Conservation (phyloP, 2,888 invertebrate genomes). For the Leptinotarsa peninsularis region DNA sequence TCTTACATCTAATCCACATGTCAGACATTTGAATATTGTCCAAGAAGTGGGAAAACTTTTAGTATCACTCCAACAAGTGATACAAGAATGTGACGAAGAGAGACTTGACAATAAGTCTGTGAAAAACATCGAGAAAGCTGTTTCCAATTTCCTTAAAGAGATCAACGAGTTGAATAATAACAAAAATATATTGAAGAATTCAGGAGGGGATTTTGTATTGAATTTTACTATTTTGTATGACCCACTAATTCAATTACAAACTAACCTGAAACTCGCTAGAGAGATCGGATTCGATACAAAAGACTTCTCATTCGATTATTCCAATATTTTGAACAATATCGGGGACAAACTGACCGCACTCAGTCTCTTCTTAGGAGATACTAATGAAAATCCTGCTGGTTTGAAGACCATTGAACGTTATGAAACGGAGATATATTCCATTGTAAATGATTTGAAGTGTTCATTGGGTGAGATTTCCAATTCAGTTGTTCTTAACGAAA, state of each 20-base stretch:
- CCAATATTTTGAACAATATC: slow-evolving; percentile 43
- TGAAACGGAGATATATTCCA: slow-evolving; percentile 39
- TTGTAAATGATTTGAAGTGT: slow-evolving; percentile 36
- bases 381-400: slow-evolving; percentile 34
- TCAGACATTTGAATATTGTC: slow-evolving; percentile 34
- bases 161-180: slow-evolving; percentile 29
- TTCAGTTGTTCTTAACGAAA: slow-evolving; percentile 52
- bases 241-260: slow-evolving; percentile 43
- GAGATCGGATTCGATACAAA: slow-evolving; percentile 50
- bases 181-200: slow-evolving; percentile 30
- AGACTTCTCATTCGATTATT: slow-evolving; percentile 50
- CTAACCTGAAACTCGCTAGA: slow-evolving; percentile 45
- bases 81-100: slow-evolving; percentile 49
- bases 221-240: slow-evolving; percentile 36
- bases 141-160: slow-evolving; percentile 30
- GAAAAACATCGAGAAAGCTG: slow-evolving; percentile 38
- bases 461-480: slow-evolving; percentile 30
- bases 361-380: slow-evolving; percentile 46
- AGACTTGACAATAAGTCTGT: slow-evolving; percentile 50
- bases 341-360: slow-evolving; percentile 45
- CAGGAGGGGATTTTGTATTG: slow-evolving; percentile 34
- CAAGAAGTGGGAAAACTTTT: slow-evolving; percentile 29
- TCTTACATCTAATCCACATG: slow-evolving; percentile 39
- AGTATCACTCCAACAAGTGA: slow-evolving; percentile 22
- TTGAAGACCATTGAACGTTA: slow-evolving; percentile 36